Evolutionary conservation across 1,140 invertebrate genomes (phyloP).

Genomic region (Hycleus phaleratus): DNA sequence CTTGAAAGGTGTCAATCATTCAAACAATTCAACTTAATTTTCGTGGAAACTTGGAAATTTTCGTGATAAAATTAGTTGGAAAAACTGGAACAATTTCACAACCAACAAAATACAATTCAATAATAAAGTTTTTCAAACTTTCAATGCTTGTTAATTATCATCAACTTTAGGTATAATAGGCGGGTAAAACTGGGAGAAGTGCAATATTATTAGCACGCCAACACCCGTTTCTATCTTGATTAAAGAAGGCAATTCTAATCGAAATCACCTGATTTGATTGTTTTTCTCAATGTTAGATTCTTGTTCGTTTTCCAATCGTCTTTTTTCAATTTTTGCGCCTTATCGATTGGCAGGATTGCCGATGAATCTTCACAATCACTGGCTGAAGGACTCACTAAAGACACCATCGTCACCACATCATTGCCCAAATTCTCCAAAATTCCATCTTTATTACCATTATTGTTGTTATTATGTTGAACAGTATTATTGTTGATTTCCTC

Average conservation of each 20-base stretch:
- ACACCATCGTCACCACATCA: slow-evolving; percentile 51
- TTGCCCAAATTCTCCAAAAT: slow-evolving; percentile 6
- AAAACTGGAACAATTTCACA: no score
- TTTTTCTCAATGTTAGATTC: slow-evolving; percentile 36
- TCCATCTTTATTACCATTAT: background rate
- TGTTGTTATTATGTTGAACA: slow-evolving; percentile 18
- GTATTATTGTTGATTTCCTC: background rate
- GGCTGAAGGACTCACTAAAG: slow-evolving; percentile 46
- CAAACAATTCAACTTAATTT: no score
- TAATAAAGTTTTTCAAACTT: no score
- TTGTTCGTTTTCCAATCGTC: slow-evolving; percentile 3
- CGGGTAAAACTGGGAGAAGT: no score
- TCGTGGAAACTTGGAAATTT: no score
- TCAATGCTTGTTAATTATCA: no score
- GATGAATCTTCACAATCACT: slow-evolving; percentile 44
- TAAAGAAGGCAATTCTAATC: no score
- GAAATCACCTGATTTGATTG: slow-evolving; percentile 40
- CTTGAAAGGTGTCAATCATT: no score
- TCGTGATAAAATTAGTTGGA: no score
- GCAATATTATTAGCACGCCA: background rate
- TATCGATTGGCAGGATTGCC: slow-evolving; percentile 6
- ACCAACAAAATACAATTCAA: no score
- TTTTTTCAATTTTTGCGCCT: slow-evolving; percentile 7
- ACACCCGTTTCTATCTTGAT: background rate
- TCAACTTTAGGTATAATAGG: no score